phyloP scores from a whole-genome alignment of 2,888 invertebrate species.

The Conops quadrifasciatus region DNA sequence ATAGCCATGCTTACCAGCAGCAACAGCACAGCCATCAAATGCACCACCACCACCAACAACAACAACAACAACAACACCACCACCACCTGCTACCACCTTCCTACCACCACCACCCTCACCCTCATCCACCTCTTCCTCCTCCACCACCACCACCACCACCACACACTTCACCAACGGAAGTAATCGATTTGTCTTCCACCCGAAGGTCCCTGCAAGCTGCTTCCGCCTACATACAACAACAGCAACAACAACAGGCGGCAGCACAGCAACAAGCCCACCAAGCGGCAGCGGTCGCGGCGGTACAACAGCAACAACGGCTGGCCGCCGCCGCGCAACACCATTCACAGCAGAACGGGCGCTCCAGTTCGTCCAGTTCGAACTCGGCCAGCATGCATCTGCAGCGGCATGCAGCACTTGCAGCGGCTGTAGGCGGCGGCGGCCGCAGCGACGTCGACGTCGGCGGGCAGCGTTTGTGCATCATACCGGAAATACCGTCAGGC shows the following conservation, averaged over 20 bases:
- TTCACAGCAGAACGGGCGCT: conserved; percentile 53
- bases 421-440: conserved; percentile 45
- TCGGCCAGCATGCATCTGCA: conserved; percentile 67
- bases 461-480: conserved; percentile 69
- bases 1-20: background rate
- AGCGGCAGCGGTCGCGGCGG: conserved; percentile 48
- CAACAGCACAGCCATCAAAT: background rate
- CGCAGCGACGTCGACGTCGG: conserved; percentile 51
- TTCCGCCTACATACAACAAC: conserved; percentile 54
- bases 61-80: conserved; percentile 52
- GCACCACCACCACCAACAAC: conserved; percentile 42
- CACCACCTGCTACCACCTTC: conserved; percentile 44
- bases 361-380: conserved; percentile 45
- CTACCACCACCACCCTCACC: conserved; percentile 38
- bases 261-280: conserved; percentile 52
- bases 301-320: conserved; percentile 49
- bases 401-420: conserved; percentile 60
- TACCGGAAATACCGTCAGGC: conserved; percentile 74
- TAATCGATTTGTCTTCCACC: conserved; percentile 68
- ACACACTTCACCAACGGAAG: conserved; percentile 60
- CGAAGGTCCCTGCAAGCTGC: conserved; percentile 65
- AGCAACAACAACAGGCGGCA: conserved; percentile 47
- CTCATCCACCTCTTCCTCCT: conserved; percentile 23
- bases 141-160: conserved; percentile 41
- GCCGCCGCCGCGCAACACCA: conserved; percentile 55